These are phyloP conservation scores for Ectropis crepuscularia DNA, from an alignment of 2,888 invertebrate species.

Conservation along the genomic window DNA sequence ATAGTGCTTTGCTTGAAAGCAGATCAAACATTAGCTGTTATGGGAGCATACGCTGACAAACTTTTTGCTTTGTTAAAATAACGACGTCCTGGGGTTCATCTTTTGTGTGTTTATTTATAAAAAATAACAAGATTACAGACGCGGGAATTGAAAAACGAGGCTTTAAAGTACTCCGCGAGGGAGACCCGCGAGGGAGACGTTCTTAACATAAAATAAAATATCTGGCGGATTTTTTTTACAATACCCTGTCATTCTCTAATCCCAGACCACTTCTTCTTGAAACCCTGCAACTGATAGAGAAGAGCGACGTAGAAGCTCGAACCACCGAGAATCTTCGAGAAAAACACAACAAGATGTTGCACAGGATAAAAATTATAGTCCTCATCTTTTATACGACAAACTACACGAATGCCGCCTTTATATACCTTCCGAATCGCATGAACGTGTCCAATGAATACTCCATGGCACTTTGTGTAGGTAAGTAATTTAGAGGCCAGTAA, in stretches of 20 bases:
- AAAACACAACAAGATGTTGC: slow-evolving; percentile 55
- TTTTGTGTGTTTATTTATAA: too few species aligned
- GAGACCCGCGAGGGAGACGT: background rate
- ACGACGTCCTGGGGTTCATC: too few species aligned
- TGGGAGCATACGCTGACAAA: too few species aligned
- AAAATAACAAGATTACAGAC: too few species aligned
- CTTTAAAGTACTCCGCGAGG: too few species aligned
- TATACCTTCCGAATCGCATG: slow-evolving; percentile 62
- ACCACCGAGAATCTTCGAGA: slow-evolving; percentile 41
- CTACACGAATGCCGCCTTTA: slow-evolving; percentile 45
- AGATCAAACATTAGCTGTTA: too few species aligned
- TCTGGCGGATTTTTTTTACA: too few species aligned
- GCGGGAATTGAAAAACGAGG: too few species aligned
- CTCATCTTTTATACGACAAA: slow-evolving; percentile 59
- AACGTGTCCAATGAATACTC: slow-evolving; percentile 56
- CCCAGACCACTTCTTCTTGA: slow-evolving; percentile 14
- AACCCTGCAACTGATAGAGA: slow-evolving; percentile 34
- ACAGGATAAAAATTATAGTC: slow-evolving; percentile 58
- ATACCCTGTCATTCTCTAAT: too few species aligned
- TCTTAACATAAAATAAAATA: too few species aligned
- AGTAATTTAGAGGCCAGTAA: slow-evolving; percentile 36
- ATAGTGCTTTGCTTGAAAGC: too few species aligned
- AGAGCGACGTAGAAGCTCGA: slow-evolving; percentile 52
- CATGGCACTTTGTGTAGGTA: slow-evolving; percentile 71
- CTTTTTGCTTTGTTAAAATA: too few species aligned